These are phyloP conservation scores for Siderastrea radians DNA, from an alignment of 92 coral and sea anemone species.

Conservation along the genomic window DNA sequence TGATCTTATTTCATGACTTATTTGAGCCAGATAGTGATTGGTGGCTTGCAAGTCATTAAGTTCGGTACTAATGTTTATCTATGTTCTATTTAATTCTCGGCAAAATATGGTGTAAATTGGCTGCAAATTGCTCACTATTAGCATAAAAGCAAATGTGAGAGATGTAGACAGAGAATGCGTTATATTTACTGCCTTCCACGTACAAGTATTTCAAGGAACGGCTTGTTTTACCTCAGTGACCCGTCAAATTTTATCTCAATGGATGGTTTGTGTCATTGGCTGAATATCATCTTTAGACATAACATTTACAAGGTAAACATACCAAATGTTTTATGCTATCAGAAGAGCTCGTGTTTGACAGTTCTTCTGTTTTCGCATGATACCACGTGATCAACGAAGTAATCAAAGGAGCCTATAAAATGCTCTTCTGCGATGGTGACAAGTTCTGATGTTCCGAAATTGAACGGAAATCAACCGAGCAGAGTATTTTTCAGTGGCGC, in stretches of 20 bases:
- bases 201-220: neutral
- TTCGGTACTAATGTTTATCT: neutral
- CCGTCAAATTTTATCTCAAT: neutral
- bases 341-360: neutral
- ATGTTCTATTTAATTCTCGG: neutral
- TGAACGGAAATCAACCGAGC: neutral
- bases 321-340: neutral
- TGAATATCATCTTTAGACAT: neutral
- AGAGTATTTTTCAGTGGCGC: neutral
- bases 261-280: neutral
- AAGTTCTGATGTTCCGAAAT: neutral
- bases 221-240: neutral
- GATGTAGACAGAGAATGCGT: too few species aligned
- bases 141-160: too few species aligned
- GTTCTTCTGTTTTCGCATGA: neutral
- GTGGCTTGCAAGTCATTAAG: neutral
- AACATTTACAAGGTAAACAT: conserved; percentile 23
- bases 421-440: too few species aligned
- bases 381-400: conserved; percentile 5
- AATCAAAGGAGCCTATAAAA: conserved; percentile 3
- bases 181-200: neutral
- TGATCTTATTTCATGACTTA: neutral
- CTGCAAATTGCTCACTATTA: neutral
- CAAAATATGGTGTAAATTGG: neutral
- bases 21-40: neutral